A percentile compares a stretch with the other conserved stretches of the same genome.
Conservation (phyloP, 2,113 vertebrate species). For the Anser cygnoides region DNA sequence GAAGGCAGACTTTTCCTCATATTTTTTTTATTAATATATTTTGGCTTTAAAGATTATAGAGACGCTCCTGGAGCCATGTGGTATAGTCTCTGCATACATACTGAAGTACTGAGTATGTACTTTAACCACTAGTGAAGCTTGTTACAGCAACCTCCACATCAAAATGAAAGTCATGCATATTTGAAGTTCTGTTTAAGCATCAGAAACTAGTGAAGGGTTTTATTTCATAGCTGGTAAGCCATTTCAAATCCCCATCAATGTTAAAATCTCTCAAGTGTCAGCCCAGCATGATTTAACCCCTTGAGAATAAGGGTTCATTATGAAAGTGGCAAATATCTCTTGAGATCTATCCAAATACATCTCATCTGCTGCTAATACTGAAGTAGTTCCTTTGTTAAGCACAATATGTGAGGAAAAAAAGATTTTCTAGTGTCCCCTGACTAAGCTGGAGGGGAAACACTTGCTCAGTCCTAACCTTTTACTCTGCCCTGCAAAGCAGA, state of each 20-base stretch:
- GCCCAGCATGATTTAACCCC: constrained; percentile 24
- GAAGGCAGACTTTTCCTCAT: constrained; percentile 2
- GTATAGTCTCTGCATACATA: neutral
- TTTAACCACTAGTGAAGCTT: constrained; percentile 12
- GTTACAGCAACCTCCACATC: neutral
- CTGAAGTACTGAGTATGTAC: neutral
- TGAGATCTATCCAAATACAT: neutral
- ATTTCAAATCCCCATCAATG: constrained; percentile 33
- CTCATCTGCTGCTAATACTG: neutral
- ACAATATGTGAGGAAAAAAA: neutral
- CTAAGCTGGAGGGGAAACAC: neutral
- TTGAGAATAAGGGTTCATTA: neutral
- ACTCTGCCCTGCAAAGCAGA: neutral
- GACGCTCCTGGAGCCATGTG: neutral
- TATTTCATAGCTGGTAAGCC: constrained; percentile 29
- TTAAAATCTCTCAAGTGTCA: constrained; percentile 36
- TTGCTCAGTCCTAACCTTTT: neutral
- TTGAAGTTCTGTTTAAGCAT: constrained; percentile 42
- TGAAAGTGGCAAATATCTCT: neutral
- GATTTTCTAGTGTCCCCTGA: neutral
- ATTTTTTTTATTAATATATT: neutral
- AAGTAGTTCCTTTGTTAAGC: constrained; percentile 1
- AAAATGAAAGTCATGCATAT: constrained; percentile 43
- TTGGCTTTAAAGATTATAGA: constrained; percentile 31
- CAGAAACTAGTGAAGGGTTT: constrained; percentile 33